phyloP scores from a whole-genome alignment of 2,113 vertebrate genomes.

The Cavia aperea region DNA sequence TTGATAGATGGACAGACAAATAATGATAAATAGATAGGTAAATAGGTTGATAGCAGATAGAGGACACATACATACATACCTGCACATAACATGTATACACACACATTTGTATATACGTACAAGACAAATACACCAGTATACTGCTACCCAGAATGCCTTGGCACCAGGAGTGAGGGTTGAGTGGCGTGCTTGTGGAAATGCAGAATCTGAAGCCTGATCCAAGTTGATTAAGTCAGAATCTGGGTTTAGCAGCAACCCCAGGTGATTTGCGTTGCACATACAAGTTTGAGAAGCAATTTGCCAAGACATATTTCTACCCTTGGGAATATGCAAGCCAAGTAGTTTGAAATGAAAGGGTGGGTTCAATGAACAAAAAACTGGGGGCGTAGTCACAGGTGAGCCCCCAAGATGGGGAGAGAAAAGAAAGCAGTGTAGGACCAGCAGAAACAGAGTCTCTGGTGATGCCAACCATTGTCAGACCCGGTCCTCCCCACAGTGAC shows the following conservation, averaged over 20 bases:
- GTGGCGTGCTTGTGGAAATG: too few relatives aligned
- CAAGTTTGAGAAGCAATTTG: neutral
- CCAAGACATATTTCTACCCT: neutral
- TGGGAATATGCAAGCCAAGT: neutral
- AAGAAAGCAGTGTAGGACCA: neutral
- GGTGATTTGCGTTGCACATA: neutral
- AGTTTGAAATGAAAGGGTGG: neutral
- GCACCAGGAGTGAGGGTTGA: neutral
- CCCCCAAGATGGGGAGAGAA: neutral
- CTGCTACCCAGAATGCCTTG: neutral
- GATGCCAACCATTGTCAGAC: neutral
- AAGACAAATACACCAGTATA: neutral
- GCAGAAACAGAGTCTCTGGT: neutral
- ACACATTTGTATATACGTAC: fast-evolving
- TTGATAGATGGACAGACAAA: too few relatives aligned
- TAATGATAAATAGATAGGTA: too few relatives aligned
- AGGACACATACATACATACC: neutral
- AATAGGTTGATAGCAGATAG: neutral
- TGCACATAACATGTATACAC: neutral
- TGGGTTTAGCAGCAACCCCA: neutral
- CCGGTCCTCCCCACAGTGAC: neutral
- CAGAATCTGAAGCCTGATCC: neutral
- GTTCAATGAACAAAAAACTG: neutral
- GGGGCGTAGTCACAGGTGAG: neutral
- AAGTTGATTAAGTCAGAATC: neutral